Evolutionary conservation across 2,888 invertebrate genomes (phyloP).

Genomic region (Lymantria monacha): DNA sequence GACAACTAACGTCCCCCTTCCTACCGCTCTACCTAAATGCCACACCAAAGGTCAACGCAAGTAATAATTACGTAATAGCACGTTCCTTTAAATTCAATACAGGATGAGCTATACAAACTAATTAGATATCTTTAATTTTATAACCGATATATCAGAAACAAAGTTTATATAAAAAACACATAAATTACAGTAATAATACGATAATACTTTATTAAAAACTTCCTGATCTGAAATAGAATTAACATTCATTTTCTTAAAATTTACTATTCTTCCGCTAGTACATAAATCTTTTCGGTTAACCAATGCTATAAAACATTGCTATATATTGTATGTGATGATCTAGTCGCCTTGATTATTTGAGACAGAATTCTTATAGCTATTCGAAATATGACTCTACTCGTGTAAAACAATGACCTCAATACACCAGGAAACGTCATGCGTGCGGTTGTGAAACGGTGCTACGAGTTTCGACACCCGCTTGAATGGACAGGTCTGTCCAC

Average conservation of each 20-base stretch:
- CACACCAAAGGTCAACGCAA: conserved; percentile 19
- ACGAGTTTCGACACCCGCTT: conserved; percentile 26
- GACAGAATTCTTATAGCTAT: conserved; percentile 3
- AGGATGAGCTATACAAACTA: background rate
- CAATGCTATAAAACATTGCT: conserved; percentile 11
- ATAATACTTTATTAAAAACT: conserved; percentile 18
- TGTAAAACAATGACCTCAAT: conserved; percentile 51
- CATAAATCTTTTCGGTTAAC: conserved; percentile 25
- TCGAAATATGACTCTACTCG: conserved; percentile 29
- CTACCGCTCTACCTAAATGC: conserved; percentile 19
- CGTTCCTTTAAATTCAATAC: background rate
- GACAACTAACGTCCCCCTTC: conserved; percentile 16
- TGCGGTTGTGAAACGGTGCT: conserved; percentile 44
- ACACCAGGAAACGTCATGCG: conserved; percentile 51
- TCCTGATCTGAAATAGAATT: conserved; percentile 24
- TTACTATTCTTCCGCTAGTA: conserved; percentile 28
- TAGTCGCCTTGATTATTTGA: conserved; percentile 6
- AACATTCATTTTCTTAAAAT: conserved; percentile 24
- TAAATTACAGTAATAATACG: conserved; percentile 24
- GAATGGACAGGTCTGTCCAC: conserved; percentile 16
- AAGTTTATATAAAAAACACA: conserved; percentile 22
- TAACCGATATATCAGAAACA: conserved; percentile 14
- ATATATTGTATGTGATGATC: conserved; percentile 10
- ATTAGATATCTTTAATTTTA: background rate
- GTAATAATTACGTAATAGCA: conserved; percentile 10